phyloP scores from a whole-genome alignment of 23 tunicate genomes.

The Styela plicata region DNA sequence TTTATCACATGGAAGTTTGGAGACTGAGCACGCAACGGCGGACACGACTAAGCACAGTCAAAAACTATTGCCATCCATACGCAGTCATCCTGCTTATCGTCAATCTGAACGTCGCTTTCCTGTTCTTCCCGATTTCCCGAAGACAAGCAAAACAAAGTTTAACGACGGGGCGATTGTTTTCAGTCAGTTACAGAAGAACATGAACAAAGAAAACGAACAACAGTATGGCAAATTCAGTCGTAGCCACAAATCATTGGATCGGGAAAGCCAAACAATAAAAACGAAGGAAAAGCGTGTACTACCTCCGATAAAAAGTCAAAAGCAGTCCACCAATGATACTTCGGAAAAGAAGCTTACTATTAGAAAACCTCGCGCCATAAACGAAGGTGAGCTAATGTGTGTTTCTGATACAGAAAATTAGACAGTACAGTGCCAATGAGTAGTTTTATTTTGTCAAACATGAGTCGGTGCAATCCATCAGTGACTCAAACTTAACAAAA shows the following conservation, averaged over 20 bases:
- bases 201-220: neutral
- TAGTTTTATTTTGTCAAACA: too few species aligned
- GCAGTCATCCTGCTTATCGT: neutral
- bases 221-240: neutral
- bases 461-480: too few species aligned
- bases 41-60: neutral
- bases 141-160: neutral
- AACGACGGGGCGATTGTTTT: neutral
- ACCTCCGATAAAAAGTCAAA: neutral
- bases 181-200: neutral
- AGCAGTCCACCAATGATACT: too few species aligned
- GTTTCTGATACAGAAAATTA: too few species aligned
- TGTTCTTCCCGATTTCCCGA: neutral
- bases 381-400: too few species aligned
- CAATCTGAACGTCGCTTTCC: conserved; percentile 2
- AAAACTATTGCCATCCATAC: neutral
- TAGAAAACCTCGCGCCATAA: too few species aligned
- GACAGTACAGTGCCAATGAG: too few species aligned
- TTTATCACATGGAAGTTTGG: neutral
- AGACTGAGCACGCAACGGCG: neutral
- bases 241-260: neutral
- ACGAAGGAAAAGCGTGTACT: neutral
- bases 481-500: too few species aligned
- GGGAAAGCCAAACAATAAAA: neutral
- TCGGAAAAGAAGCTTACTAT: too few species aligned